Conservation (phyloP, 2,113 vertebrate species). For the Xiphorhynchus elegans region DNA sequence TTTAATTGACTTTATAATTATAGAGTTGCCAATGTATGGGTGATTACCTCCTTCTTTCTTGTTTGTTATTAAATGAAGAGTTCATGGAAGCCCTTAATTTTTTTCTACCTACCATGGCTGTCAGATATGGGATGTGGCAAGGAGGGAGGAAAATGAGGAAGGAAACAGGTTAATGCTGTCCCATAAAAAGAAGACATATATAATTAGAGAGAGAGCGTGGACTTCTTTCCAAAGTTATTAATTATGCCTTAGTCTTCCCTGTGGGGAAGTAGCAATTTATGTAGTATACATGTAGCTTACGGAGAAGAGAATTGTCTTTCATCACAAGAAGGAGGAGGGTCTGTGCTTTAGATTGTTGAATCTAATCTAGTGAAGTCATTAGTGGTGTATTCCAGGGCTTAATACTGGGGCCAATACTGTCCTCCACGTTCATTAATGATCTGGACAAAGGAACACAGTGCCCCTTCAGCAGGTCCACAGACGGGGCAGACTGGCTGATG, state of each 20-base stretch:
- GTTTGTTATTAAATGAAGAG: neutral
- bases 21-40: neutral
- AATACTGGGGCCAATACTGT: neutral
- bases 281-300: neutral
- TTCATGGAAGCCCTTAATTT: slow-evolving; percentile 8
- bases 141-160: neutral
- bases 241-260: neutral
- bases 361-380: neutral
- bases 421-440: neutral
- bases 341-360: neutral
- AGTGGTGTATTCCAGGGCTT: neutral
- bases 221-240: slow-evolving; percentile 15
- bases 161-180: neutral
- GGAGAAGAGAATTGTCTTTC: neutral
- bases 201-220: slow-evolving; percentile 31
- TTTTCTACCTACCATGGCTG: neutral
- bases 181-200: neutral
- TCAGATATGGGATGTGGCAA: neutral
- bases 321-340: neutral
- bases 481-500: neutral
- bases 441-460: neutral
- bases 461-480: neutral
- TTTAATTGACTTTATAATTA: slow-evolving; percentile 52
- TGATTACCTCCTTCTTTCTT: slow-evolving; percentile 26
- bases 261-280: neutral